Evolutionary conservation across 2,797 vertebrate genomes (phyloP).

Genomic region (Anguilla obscura): DNA sequence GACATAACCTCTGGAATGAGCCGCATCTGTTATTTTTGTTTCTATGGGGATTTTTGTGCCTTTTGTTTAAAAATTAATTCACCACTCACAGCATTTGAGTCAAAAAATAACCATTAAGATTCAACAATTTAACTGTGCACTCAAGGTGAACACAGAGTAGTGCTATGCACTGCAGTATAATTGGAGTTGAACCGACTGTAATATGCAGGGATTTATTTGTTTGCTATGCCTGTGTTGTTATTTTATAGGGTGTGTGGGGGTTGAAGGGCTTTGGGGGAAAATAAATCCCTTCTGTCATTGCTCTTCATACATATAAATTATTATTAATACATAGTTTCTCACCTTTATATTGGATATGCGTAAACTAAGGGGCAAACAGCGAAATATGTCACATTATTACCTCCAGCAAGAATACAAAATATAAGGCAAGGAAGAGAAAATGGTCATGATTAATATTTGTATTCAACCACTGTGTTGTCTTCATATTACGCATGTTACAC

Average conservation of each 20-base stretch:
- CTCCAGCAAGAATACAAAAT: not conserved
- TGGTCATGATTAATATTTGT: not conserved
- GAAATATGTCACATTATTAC: constrained; percentile 2
- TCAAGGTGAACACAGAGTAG: not conserved
- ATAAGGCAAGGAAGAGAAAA: not conserved
- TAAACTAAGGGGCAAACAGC: not conserved
- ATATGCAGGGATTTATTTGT: not conserved
- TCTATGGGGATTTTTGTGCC: not conserved
- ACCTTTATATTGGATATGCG: not conserved
- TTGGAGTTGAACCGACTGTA: not conserved
- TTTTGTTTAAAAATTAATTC: constrained; percentile 27
- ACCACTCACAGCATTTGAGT: constrained; percentile 15
- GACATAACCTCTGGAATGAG: not conserved
- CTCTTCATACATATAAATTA: not conserved
- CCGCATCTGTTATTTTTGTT: constrained; percentile 1
- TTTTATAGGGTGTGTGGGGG: not conserved
- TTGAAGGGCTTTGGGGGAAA: not conserved
- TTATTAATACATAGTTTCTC: not conserved
- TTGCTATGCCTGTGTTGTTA: constrained; percentile 2
- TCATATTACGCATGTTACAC: too few relatives aligned
- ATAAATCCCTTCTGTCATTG: not conserved
- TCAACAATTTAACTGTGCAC: constrained; percentile 9
- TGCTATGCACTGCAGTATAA: not conserved
- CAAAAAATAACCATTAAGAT: constrained; percentile 14
- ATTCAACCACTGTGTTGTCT: not conserved